phyloP scores from a whole-genome alignment of 2,797 vertebrate species.

The Acanthis flammea region DNA sequence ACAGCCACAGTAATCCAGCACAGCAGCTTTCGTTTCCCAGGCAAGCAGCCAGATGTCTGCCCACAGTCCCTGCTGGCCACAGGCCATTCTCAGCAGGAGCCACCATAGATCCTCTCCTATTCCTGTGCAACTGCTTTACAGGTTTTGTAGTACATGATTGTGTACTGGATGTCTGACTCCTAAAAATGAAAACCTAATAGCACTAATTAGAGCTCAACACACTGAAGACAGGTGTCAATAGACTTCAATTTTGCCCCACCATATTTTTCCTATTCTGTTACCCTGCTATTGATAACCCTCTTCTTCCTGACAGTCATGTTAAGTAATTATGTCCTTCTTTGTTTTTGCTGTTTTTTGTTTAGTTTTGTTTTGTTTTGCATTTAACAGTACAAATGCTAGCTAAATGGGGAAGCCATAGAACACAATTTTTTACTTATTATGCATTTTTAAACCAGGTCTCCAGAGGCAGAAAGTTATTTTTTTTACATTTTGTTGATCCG shows the following conservation, averaged over 20 bases:
- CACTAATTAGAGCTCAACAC: not conserved
- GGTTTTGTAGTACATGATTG: not conserved
- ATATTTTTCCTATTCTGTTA: not conserved
- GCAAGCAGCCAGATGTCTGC: fast-evolving
- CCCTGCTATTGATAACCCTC: not conserved
- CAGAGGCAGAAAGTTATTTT: not conserved
- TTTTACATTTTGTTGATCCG: not conserved
- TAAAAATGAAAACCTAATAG: not conserved
- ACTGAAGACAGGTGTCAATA: not conserved
- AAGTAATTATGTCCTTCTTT: not conserved
- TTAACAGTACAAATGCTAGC: not conserved
- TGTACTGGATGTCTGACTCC: not conserved
- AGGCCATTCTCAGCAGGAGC: not conserved
- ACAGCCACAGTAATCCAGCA: fast-evolving
- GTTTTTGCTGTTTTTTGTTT: not conserved
- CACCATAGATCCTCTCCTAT: not conserved
- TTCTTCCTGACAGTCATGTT: not conserved
- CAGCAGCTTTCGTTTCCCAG: too few relatives aligned
- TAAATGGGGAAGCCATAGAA: not conserved
- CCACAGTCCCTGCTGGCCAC: fast-evolving
- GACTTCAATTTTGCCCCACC: not conserved
- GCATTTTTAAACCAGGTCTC: not conserved
- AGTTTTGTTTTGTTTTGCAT: not conserved
- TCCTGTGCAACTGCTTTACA: fast-evolving
- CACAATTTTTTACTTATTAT: not conserved